A percentile compares a stretch with the other conserved stretches of the same genome.
Evolutionary conservation across 2,113 vertebrate species (phyloP).

Genomic region (Gymnobelideus leadbeateri): DNA sequence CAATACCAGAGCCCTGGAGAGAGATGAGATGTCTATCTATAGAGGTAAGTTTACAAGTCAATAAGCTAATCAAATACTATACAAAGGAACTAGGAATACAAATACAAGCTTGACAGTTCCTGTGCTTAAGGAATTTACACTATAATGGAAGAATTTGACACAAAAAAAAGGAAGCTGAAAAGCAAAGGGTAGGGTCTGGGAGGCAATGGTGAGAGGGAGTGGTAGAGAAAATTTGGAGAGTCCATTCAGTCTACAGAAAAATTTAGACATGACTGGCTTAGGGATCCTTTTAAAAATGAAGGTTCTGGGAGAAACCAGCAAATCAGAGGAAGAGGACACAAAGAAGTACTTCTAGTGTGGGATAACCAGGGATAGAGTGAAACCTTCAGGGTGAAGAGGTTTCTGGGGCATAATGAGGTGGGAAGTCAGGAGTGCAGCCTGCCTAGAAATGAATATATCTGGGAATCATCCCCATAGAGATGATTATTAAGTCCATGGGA

Average conservation of each 20-base stretch:
- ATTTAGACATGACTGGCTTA: neutral
- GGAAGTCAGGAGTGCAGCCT: neutral
- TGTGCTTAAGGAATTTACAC: neutral
- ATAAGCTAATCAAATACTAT: neutral
- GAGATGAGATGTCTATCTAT: neutral
- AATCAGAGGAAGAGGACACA: neutral
- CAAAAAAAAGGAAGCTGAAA: neutral
- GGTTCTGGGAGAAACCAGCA: neutral
- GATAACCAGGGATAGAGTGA: neutral
- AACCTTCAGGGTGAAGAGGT: neutral
- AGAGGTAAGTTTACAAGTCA: neutral
- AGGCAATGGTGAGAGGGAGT: neutral
- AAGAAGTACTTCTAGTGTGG: neutral
- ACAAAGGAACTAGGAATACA: neutral
- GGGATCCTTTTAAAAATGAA: neutral
- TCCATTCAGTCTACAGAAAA: neutral
- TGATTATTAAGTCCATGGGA: neutral
- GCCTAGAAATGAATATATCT: neutral
- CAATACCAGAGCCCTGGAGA: neutral
- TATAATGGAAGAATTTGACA: neutral
- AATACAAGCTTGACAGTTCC: neutral
- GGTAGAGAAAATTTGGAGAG: neutral
- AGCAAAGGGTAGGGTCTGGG: neutral
- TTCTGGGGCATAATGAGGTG: conserved; percentile 78
- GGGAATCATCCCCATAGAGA: neutral